Evolutionary conservation across 1,140 invertebrate species (phyloP).

Genomic region (Diploscapter pachys): DNA sequence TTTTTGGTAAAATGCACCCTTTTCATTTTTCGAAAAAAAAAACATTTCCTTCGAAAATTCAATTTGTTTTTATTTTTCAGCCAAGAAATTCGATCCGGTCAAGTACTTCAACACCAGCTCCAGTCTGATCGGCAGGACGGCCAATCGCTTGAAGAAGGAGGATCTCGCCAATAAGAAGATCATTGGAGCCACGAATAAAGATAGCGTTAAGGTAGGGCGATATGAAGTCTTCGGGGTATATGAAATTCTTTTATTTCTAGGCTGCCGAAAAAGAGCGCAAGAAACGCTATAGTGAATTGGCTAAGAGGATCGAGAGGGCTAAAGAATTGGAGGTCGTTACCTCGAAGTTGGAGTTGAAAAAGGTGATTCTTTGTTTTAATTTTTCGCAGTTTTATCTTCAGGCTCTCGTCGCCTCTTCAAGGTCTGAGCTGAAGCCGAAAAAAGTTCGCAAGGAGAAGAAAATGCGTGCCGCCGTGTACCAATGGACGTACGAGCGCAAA

Average conservation of each 20-base stretch:
- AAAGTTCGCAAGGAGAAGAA: constrained; percentile 69
- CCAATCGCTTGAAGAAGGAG: constrained; percentile 69
- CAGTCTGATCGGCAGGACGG: constrained; percentile 68
- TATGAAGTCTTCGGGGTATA: background rate
- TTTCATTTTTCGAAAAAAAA: constrained; percentile 7
- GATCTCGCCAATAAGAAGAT: constrained; percentile 64
- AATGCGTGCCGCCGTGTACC: constrained; percentile 73
- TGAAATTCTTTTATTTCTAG: constrained; percentile 41
- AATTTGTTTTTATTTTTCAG: constrained; percentile 33
- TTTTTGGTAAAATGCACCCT: background rate
- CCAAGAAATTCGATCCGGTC: constrained; percentile 70
- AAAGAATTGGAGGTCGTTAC: constrained; percentile 75
- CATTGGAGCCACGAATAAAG: constrained; percentile 53
- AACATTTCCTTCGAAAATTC: background rate
- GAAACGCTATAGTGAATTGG: constrained; percentile 74
- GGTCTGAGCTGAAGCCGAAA: constrained; percentile 65
- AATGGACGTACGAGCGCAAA: constrained; percentile 82
- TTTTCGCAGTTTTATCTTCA: background rate
- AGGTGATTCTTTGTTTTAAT: constrained; percentile 37
- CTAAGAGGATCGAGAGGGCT: constrained; percentile 77
- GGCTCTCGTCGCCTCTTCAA: constrained; percentile 65
- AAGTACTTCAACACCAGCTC: constrained; percentile 75
- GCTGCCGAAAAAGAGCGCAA: constrained; percentile 67
- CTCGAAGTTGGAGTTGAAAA: constrained; percentile 78
- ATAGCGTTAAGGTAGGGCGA: constrained; percentile 43